Conservation (phyloP, 2,888 invertebrate genomes). For the Dasypolia templi region DNA sequence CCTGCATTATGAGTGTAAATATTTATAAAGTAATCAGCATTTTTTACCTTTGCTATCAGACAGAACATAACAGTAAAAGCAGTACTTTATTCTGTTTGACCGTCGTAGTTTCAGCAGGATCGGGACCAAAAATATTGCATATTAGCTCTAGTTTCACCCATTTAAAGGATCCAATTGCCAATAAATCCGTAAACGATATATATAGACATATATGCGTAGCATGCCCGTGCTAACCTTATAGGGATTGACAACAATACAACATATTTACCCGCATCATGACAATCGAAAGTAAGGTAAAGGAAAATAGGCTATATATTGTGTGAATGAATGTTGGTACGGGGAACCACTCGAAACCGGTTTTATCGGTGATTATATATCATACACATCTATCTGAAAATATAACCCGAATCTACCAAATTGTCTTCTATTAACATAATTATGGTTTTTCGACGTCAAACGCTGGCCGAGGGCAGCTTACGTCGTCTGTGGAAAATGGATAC, state of each 20-base stretch:
- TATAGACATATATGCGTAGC: too few relatives aligned
- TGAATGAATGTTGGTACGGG: neutral
- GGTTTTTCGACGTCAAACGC: neutral
- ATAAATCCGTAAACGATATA: neutral
- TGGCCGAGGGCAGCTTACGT: neutral
- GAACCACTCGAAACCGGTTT: neutral
- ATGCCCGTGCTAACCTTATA: neutral
- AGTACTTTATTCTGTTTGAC: neutral
- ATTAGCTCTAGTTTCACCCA: neutral
- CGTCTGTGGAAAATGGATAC: neutral
- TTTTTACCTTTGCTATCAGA: neutral
- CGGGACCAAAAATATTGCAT: neutral
- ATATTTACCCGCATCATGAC: neutral
- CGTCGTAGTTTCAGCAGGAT: neutral
- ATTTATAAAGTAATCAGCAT: too few relatives aligned
- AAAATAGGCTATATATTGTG: conserved; percentile 13
- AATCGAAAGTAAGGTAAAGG: neutral
- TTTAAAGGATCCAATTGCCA: neutral
- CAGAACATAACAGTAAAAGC: too few relatives aligned
- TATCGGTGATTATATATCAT: neutral
- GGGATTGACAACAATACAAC: neutral
- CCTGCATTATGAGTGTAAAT: too few relatives aligned
- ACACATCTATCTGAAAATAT: neutral
- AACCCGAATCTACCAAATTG: neutral
- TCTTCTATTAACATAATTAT: neutral